phyloP scores from a whole-genome alignment of 2,113 vertebrate species.

The Apus apus region DNA sequence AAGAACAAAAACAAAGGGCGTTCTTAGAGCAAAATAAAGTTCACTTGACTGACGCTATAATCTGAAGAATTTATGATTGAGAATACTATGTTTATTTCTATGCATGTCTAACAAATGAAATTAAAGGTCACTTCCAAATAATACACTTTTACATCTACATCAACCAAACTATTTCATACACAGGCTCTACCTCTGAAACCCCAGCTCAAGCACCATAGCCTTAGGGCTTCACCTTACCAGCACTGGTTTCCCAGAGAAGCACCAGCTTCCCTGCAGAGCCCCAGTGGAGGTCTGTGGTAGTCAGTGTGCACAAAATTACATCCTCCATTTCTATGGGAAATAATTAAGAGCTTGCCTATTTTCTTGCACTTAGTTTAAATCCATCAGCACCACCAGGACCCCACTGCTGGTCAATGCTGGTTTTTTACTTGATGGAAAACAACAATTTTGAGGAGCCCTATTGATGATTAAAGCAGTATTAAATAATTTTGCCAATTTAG shows the following conservation, averaged over 20 bases:
- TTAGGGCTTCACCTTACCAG: background rate
- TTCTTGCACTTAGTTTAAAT: background rate
- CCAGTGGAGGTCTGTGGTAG: background rate
- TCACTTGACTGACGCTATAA: background rate
- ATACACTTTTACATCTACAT: background rate
- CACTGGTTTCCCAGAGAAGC: background rate
- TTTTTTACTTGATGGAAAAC: background rate
- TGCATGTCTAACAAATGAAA: constrained; percentile 49
- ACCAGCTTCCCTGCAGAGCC: background rate
- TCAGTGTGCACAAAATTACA: background rate
- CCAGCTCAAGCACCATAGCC: background rate
- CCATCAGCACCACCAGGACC: accelerated
- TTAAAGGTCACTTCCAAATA: constrained; percentile 42
- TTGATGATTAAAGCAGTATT: background rate
- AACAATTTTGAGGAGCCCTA: background rate
- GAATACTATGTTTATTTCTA: constrained; percentile 18
- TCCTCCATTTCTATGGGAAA: background rate
- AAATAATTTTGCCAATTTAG: background rate
- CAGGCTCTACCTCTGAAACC: background rate
- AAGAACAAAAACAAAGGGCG: constrained; percentile 33
- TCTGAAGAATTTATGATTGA: constrained; percentile 29
- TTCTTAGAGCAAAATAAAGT: constrained; percentile 29
- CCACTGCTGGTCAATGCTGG: background rate
- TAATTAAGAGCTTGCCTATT: background rate
- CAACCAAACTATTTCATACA: background rate